A percentile compares a stretch with the other conserved stretches of the same genome.
Evolutionary conservation across 2,113 vertebrate genomes (phyloP).

Genomic region (Apus apus): DNA sequence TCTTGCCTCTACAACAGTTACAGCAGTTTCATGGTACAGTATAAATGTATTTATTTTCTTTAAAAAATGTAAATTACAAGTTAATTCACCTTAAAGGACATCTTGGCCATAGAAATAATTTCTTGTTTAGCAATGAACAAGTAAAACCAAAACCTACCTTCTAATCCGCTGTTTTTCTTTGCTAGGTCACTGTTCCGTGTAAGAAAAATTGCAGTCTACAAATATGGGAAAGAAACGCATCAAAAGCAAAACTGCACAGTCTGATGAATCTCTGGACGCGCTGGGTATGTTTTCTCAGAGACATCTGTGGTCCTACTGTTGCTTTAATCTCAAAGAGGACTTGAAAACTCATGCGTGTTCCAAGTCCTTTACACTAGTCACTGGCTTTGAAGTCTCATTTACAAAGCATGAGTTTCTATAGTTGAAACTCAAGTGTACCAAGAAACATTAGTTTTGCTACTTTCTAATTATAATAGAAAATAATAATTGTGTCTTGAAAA

Average conservation of each 20-base stretch:
- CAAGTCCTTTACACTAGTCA: not conserved
- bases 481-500: not conserved
- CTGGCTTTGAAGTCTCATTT: not conserved
- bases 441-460: not conserved
- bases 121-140: not conserved
- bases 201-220: slow-evolving; percentile 50
- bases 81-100: not conserved
- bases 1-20: not conserved
- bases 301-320: not conserved
- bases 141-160: not conserved
- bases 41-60: not conserved
- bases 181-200: slow-evolving; percentile 62
- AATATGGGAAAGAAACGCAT: slow-evolving; percentile 80
- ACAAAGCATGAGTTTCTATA: not conserved
- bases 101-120: not conserved
- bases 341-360: not conserved
- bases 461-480: not conserved
- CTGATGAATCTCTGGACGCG: slow-evolving; percentile 59
- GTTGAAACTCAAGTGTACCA: not conserved
- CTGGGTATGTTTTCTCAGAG: slow-evolving; percentile 56
- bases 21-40: not conserved
- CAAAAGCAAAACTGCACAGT: slow-evolving; percentile 69
- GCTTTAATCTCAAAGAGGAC: not conserved
- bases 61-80: not conserved
- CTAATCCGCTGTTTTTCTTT: slow-evolving; percentile 21